These are phyloP conservation scores for Meloidogyne hapla DNA, from an alignment of 1,140 invertebrate genomes.

Conservation along the genomic window DNA sequence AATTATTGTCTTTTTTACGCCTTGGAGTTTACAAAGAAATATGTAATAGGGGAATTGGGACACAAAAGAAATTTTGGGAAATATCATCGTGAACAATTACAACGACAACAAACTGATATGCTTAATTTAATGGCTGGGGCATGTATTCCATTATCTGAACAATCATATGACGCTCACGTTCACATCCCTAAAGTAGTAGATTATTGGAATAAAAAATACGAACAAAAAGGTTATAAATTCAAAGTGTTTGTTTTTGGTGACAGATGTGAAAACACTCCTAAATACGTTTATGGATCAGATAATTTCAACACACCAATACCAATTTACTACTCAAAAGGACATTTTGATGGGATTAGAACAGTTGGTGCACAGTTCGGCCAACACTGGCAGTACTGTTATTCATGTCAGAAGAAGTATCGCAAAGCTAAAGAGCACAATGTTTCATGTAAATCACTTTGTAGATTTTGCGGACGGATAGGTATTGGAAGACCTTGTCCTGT, in stretches of 20 bases:
- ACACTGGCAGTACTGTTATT: not conserved
- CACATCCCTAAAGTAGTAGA: not conserved
- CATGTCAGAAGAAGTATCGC: not conserved
- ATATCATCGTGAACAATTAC: not conserved
- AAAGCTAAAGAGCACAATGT: not conserved
- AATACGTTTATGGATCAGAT: conserved; percentile 13
- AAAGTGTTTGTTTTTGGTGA: conserved; percentile 15
- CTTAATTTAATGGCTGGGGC: not conserved
- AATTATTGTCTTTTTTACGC: conserved; percentile 18
- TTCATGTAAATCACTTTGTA: not conserved
- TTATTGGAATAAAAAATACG: conserved; percentile 3
- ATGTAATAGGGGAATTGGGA: not conserved
- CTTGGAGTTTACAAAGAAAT: not conserved
- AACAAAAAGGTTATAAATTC: not conserved
- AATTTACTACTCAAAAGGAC: not conserved
- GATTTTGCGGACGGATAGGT: not conserved
- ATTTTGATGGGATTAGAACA: conserved; percentile 15
- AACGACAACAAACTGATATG: not conserved
- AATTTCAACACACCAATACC: not conserved
- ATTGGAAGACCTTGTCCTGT: not conserved
- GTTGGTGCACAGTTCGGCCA: not conserved
- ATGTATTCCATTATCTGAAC: not conserved
- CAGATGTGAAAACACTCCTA: not conserved
- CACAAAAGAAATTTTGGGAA: not conserved
- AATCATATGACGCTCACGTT: not conserved